phyloP scores from a whole-genome alignment of 2,797 vertebrate genomes.

The Siniperca scherzeri region DNA sequence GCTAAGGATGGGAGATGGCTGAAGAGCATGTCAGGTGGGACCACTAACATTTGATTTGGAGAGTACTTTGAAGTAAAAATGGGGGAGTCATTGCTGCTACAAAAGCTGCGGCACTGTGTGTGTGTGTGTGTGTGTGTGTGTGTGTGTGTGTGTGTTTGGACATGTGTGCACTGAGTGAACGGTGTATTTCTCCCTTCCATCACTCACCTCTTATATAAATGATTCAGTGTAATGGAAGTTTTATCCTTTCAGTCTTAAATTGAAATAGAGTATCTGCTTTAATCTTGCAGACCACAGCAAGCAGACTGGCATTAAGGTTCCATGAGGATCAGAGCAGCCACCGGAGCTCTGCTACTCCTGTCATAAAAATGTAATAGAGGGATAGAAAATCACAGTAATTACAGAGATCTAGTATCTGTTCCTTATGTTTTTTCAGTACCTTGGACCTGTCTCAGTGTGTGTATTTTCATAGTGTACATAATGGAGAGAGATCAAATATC shows the following conservation, averaged over 20 bases:
- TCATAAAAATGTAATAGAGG: constrained; percentile 34
- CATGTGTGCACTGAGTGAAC: constrained; percentile 8
- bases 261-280: constrained; percentile 55
- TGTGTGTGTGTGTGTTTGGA: constrained; percentile 14
- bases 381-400: constrained; percentile 39
- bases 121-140: no score
- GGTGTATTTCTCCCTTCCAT: constrained; percentile 10
- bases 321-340: constrained; percentile 60
- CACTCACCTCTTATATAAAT: constrained; percentile 26
- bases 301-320: constrained; percentile 53
- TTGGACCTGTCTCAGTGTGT: background rate
- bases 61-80: constrained; percentile 57
- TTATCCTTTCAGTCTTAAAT: constrained; percentile 48
- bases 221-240: constrained; percentile 52
- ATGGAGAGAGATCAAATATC: background rate
- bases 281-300: constrained; percentile 51
- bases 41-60: constrained; percentile 53
- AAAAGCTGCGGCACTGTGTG: background rate
- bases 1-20: constrained; percentile 8
- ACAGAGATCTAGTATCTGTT: constrained; percentile 21
- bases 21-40: constrained; percentile 23
- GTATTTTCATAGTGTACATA: background rate
- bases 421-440: background rate
- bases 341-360: constrained; percentile 12
- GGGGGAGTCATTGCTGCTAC: constrained; percentile 13